Percentiles rank a stretch among this genome's conserved stretches.
Evolutionary conservation across 92 coral and sea anemone species (phyloP).

Genomic region (Phymanthus crucifer): DNA sequence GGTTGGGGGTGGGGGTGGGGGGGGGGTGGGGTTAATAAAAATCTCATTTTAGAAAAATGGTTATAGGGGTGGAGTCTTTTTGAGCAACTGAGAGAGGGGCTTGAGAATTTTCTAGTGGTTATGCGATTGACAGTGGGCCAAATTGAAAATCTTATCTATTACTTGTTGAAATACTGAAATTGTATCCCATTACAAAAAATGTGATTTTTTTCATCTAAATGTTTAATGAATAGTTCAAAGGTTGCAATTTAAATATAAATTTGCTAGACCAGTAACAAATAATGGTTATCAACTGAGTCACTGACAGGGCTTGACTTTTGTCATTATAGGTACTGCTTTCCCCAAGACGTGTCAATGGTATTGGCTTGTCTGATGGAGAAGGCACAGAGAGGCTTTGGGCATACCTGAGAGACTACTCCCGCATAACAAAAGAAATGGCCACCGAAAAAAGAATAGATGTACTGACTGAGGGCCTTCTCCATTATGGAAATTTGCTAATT

Average conservation of each 20-base stretch:
- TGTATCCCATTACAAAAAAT: neutral
- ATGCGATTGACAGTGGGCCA: neutral
- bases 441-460: slow-evolving; percentile 52
- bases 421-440: slow-evolving; percentile 63
- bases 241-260: no score
- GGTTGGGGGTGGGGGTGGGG: no score
- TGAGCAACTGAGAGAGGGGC: no score
- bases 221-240: neutral
- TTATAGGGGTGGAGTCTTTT: no score
- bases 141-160: neutral
- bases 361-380: slow-evolving; percentile 70
- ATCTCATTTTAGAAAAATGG: no score
- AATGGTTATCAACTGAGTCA: neutral
- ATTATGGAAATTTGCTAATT: slow-evolving; percentile 39
- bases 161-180: neutral
- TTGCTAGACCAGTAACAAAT: neutral
- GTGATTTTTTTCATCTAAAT: neutral
- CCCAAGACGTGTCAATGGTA: slow-evolving; percentile 49
- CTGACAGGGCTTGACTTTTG: neutral
- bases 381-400: slow-evolving; percentile 65
- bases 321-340: slow-evolving; percentile 37
- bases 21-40: no score
- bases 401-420: slow-evolving; percentile 50
- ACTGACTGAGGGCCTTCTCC: slow-evolving; percentile 59
- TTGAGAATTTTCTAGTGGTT: no score